phyloP scores from a whole-genome alignment of 2,113 vertebrate genomes.

The Gasterosteus nipponicus region DNA sequence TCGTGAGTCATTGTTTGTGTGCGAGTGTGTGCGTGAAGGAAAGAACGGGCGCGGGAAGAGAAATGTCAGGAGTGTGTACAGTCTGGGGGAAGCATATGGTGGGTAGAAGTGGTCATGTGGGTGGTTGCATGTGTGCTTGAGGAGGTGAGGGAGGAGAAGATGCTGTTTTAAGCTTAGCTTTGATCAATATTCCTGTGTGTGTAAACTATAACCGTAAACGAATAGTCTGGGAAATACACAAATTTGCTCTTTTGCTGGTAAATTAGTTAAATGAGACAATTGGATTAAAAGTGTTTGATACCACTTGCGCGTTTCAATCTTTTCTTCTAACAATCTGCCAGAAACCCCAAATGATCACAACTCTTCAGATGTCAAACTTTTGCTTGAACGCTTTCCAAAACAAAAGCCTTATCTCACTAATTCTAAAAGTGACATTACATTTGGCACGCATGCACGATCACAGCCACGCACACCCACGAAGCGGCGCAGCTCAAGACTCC shows the following conservation, averaged over 20 bases:
- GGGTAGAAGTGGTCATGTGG: conserved; percentile 26
- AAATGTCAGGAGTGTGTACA: conserved; percentile 45
- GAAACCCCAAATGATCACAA: neutral
- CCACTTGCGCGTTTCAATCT: neutral
- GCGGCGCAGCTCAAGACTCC: neutral
- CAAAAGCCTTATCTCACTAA: neutral
- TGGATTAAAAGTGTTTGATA: neutral
- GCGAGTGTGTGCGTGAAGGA: conserved; percentile 27
- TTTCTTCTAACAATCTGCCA: neutral
- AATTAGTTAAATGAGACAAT: conserved; percentile 1
- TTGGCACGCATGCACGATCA: neutral
- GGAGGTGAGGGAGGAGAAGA: neutral
- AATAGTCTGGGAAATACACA: neutral
- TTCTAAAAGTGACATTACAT: conserved; percentile 11
- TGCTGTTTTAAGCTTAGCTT: conserved; percentile 19
- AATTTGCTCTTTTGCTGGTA: neutral
- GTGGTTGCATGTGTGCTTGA: conserved; percentile 13
- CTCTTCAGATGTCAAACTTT: neutral
- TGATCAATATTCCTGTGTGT: neutral
- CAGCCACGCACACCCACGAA: conserved; percentile 3
- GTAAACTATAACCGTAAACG: neutral
- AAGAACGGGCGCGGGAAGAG: conserved; percentile 18
- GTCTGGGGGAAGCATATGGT: conserved; percentile 47
- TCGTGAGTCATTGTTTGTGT: conserved; percentile 60
- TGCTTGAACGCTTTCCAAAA: neutral